phyloP scores from a whole-genome alignment of 2,113 vertebrate species.

The Lanius ludovicianus region DNA sequence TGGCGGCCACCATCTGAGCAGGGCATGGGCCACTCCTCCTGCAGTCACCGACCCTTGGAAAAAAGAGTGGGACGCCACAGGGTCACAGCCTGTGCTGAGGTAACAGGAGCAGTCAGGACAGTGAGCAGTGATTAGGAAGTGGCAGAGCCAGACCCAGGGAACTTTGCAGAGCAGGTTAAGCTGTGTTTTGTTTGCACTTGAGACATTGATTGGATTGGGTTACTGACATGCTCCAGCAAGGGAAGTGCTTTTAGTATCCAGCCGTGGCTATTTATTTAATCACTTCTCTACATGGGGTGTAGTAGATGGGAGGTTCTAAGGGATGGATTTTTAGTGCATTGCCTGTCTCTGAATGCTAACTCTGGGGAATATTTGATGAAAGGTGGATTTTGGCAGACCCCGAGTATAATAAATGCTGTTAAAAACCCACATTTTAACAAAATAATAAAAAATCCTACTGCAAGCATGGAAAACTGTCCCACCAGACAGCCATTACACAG shows the following conservation, averaged over 20 bases:
- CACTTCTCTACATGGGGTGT: background rate
- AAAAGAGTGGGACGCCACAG: background rate
- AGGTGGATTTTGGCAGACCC: background rate
- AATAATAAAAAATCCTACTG: background rate
- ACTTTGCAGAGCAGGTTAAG: background rate
- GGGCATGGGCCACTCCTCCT: background rate
- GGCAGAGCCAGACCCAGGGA: background rate
- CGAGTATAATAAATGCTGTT: background rate
- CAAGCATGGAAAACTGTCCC: background rate
- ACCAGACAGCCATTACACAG: background rate
- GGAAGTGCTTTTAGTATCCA: background rate
- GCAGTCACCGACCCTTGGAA: background rate
- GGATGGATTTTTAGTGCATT: background rate
- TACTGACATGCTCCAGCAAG: background rate
- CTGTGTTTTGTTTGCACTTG: no score
- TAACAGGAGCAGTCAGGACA: background rate
- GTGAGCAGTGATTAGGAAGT: background rate
- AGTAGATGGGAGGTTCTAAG: background rate
- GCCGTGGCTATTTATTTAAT: background rate
- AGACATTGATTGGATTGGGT: background rate
- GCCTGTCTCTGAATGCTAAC: background rate
- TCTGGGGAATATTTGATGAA: background rate
- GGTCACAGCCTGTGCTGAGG: fast-evolving
- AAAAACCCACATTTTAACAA: background rate
- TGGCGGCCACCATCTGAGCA: background rate